Base-by-base conservation (phyloP, 2,797 vertebrate genomes). In the Vespertilio murinus region DNA sequence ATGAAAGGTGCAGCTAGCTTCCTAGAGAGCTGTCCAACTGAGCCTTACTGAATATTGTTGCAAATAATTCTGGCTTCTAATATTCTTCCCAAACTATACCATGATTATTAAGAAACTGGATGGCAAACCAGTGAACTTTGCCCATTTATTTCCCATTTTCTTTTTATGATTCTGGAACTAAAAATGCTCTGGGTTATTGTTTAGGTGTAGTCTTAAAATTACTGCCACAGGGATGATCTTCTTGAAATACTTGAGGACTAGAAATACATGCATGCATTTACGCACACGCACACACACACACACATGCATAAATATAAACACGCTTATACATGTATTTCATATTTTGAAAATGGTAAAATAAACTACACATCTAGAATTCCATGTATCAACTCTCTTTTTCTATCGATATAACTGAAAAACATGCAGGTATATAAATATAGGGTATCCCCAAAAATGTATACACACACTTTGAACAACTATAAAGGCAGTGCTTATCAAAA, bases 191-290 rank as follows among this genome's bases (percentile, higher is more conserved):
- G 90, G 70, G 0, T 0, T 59, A 87, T 95, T 94, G 88, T 91
- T 94, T 94, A 78, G 94, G 75, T 95, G 30, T 69, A 94, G 56
- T 96, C 95, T 97, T 97, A 97, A 97, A 96, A 97, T 93, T 97
- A 95, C 93, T 96, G 9, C 18, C 42, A 42, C 47, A 61, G 8
- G 18, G 8, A 52, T 25, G 14, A 67, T 73, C 49, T 35, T 42
- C 47, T 86, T 70, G 45, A 52, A 83, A 82, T 14, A 40, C 28
- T 33, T 8, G 33, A 69, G 59, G n/a, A 54, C 61, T 16, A 73
- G 42, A 80, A 80, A 52, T 45, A 5, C 16, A 35, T 13, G 38
- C 5, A 12, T 9, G 59, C 2, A 71, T 49, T 42, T 65, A 18
- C 45, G 8, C 8, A 42, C 8, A 42, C 8, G 8, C 4, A 28